phyloP scores from a whole-genome alignment of 2,113 vertebrate species.

The Corvus cornix region DNA sequence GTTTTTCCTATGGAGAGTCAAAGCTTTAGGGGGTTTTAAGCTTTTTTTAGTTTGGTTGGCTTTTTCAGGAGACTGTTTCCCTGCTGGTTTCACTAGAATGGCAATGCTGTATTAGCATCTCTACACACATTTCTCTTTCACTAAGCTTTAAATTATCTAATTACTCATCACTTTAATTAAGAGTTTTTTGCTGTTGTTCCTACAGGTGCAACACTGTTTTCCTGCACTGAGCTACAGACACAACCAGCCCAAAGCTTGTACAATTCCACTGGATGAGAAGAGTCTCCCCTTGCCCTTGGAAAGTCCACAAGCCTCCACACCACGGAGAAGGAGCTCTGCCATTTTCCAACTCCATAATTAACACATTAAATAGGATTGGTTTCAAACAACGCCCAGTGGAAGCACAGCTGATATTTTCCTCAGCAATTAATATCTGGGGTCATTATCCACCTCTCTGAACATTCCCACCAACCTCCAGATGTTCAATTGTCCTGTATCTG shows the following conservation, averaged over 20 bases:
- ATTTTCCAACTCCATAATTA: background rate
- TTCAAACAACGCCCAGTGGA: background rate
- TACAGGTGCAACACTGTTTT: background rate
- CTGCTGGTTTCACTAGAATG: background rate
- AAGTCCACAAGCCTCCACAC: background rate
- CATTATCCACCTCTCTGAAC: background rate
- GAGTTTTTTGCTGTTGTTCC: background rate
- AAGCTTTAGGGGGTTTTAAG: background rate
- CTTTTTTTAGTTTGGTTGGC: background rate
- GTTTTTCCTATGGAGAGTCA: background rate
- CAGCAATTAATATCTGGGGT: background rate
- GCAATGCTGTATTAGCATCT: background rate
- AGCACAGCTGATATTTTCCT: background rate
- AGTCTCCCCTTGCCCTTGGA: background rate
- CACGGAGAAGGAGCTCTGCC: background rate
- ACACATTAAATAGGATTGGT: background rate
- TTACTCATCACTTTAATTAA: background rate
- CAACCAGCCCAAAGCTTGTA: background rate
- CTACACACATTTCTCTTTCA: background rate
- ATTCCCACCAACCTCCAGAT: background rate
- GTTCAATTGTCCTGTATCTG: background rate
- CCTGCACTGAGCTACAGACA: background rate
- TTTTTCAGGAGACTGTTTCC: background rate
- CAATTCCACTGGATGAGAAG: background rate
- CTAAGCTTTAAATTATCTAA: background rate